A percentile compares a stretch with the other conserved stretches of the same genome.
Conservation (phyloP, 2,113 vertebrate genomes). For the Albula goreensis region DNA sequence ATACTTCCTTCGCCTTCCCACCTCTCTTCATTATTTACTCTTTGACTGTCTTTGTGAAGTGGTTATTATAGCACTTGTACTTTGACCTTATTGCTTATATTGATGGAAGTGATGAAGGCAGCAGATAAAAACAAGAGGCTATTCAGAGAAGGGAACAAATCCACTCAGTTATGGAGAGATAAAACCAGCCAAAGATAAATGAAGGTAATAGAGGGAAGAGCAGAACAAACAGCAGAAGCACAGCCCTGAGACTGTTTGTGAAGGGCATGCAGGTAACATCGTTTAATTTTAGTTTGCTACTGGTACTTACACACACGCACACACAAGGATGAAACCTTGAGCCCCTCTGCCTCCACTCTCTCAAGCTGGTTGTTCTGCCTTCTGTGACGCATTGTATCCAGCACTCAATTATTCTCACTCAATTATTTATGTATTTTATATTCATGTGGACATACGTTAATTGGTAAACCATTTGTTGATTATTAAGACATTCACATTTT, state of each 20-base stretch:
- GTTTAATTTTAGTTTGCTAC: background rate
- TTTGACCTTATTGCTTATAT: background rate
- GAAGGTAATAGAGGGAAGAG: background rate
- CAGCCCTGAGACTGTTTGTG: background rate
- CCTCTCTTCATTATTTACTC: background rate
- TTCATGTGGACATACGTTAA: background rate
- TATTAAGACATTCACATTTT: background rate
- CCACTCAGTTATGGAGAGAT: background rate
- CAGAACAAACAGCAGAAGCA: background rate
- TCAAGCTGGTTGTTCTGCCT: background rate
- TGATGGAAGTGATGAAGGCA: background rate
- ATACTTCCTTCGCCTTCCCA: background rate
- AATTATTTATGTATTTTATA: background rate
- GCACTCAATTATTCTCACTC: background rate
- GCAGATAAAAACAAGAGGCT: background rate
- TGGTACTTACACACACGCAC: background rate
- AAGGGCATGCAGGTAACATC: background rate
- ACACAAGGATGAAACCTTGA: conserved; percentile 7
- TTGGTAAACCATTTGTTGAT: background rate
- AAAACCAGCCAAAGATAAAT: background rate
- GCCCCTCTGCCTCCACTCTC: background rate
- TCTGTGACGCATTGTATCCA: background rate
- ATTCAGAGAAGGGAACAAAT: background rate
- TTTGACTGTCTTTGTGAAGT: background rate
- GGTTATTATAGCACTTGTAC: background rate